Conservation (phyloP, 1,140 invertebrate genomes). For the Drosophila mauritiana region DNA sequence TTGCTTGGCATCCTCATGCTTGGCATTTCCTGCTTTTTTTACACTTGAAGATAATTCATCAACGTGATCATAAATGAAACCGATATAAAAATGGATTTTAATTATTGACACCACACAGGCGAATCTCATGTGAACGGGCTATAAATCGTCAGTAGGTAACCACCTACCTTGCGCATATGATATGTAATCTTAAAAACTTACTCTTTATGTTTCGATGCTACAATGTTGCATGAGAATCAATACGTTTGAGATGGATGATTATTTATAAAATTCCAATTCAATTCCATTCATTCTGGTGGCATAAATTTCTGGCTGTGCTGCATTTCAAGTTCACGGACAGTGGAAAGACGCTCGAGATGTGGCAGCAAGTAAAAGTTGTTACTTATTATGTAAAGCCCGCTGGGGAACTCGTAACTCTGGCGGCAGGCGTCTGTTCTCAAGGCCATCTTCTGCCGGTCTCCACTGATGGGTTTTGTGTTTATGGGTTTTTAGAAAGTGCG, state of each 20-base stretch:
- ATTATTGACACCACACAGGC: too few relatives aligned
- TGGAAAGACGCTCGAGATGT: slow-evolving; percentile 5
- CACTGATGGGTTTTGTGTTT: slow-evolving; percentile 16
- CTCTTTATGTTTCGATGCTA: too few relatives aligned
- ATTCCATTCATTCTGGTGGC: not conserved
- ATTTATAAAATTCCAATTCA: too few relatives aligned
- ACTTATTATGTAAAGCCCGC: slow-evolving; percentile 70
- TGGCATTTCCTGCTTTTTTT: not conserved
- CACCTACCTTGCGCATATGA: not conserved
- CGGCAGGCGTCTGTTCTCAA: slow-evolving; percentile 46
- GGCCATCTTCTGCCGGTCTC: slow-evolving; percentile 37
- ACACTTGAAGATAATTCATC: not conserved
- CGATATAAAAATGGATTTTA: not conserved
- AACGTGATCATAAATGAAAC: not conserved
- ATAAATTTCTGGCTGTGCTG: slow-evolving; percentile 4
- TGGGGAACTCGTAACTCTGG: slow-evolving; percentile 40
- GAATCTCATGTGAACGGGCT: not conserved
- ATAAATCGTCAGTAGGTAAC: not conserved
- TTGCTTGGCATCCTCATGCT: not conserved
- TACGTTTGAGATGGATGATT: too few relatives aligned
- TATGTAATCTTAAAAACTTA: not conserved
- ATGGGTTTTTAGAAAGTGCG: slow-evolving; percentile 73
- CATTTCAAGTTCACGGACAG: slow-evolving; percentile 61
- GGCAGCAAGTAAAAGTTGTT: slow-evolving; percentile 66
- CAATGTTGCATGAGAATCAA: too few relatives aligned